Percentiles rank a stretch among this genome's conserved stretches.
phyloP scores from a whole-genome alignment of 2,888 invertebrate species.

The Zygaena filipendulae region DNA sequence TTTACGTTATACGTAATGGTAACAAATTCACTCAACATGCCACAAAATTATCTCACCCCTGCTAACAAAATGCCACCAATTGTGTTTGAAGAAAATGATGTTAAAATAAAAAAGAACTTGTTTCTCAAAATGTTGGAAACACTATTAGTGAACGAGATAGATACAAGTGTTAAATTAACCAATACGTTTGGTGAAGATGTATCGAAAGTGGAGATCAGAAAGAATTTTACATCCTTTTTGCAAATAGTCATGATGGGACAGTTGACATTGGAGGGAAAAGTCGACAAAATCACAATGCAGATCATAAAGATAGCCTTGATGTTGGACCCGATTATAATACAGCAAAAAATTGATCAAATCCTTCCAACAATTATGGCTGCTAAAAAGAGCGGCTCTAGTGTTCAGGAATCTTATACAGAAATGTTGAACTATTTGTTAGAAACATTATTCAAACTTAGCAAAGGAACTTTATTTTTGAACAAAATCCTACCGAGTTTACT shows the following conservation, averaged over 20 bases:
- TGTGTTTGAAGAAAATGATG: constrained; percentile 31
- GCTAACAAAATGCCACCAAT: constrained; percentile 36
- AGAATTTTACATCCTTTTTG: constrained; percentile 42
- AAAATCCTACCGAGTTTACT: constrained; percentile 48
- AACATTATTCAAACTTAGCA: constrained; percentile 50
- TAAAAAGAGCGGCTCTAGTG: constrained; percentile 32
- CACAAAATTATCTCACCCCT: constrained; percentile 43
- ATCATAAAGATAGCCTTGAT: constrained; percentile 45
- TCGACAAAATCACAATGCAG: constrained; percentile 39
- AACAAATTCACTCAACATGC: constrained; percentile 35
- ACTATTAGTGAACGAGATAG: constrained; percentile 42
- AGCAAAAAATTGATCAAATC: constrained; percentile 40
- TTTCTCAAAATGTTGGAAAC: constrained; percentile 45
- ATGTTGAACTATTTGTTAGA: constrained; percentile 48
- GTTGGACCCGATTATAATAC: constrained; percentile 50
- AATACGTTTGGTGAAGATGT: constrained; percentile 46
- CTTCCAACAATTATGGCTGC: constrained; percentile 44
- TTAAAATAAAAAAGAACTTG: constrained; percentile 40
- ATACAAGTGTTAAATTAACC: constrained; percentile 42
- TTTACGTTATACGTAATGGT: constrained; percentile 53
- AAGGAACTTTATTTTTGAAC: constrained; percentile 41
- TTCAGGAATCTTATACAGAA: constrained; percentile 33
- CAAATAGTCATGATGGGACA: constrained; percentile 46
- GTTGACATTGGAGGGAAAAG: constrained; percentile 43
- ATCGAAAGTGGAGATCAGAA: constrained; percentile 46